phyloP scores from a whole-genome alignment of 2,888 invertebrate species.

The Pherbina coryleti region DNA sequence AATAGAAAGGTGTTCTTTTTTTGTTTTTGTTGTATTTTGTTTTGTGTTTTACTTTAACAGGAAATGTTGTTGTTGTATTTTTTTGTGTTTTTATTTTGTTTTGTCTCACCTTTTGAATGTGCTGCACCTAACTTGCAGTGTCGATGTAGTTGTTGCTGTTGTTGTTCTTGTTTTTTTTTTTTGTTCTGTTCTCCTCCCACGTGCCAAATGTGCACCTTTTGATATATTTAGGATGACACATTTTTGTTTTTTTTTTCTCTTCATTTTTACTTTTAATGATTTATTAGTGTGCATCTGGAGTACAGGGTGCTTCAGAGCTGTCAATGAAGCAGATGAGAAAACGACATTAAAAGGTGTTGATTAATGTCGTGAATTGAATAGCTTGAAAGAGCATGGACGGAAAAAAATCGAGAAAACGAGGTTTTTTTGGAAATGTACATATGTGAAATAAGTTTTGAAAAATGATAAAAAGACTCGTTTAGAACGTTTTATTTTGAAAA shows the following conservation, averaged over 20 bases:
- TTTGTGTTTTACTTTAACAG: conserved; percentile 4
- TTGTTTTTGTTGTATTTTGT: conserved; percentile 11
- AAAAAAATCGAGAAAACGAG: no score
- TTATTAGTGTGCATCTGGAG: neutral
- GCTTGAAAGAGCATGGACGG: no score
- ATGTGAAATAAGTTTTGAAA: no score
- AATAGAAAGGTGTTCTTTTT: conserved; percentile 18
- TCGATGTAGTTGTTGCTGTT: neutral
- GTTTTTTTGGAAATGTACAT: no score
- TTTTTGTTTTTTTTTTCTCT: neutral
- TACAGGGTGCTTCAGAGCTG: neutral
- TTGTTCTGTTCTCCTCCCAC: conserved; percentile 9
- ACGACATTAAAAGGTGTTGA: no score
- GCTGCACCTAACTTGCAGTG: neutral
- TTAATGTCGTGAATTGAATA: no score
- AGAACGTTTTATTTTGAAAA: no score
- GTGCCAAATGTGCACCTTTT: conserved; percentile 27
- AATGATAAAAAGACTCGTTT: no score
- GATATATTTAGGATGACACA: conserved; percentile 4
- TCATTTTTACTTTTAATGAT: conserved; percentile 1
- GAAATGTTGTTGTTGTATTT: conserved; percentile 22
- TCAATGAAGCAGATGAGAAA: no score
- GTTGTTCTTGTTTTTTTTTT: no score
- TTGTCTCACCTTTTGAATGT: neutral
- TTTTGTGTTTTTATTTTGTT: neutral